phyloP scores from a whole-genome alignment of 2,797 vertebrate species.

The Fistularia commersonii region DNA sequence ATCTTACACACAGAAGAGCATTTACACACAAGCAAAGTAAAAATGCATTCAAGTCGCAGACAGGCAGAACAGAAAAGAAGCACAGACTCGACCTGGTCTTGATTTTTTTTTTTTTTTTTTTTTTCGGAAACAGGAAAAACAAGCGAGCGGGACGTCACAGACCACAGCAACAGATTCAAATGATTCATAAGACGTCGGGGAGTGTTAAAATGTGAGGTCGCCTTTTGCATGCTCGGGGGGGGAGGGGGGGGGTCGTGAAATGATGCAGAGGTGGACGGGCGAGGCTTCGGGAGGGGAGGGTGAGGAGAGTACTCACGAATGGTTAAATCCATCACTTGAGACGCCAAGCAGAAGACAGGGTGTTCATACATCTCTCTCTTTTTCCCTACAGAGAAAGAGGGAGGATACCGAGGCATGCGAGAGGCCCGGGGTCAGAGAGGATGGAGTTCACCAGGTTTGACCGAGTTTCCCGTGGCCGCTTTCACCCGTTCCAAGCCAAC shows the following conservation, averaged over 20 bases:
- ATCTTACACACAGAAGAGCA: conserved; percentile 72
- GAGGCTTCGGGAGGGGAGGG: conserved; percentile 65
- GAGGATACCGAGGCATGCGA: conserved; percentile 92
- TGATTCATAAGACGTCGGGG: conserved; percentile 77
- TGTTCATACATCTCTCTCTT: conserved; percentile 99
- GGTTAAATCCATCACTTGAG: conserved; percentile 99
- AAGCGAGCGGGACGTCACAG: conserved; percentile 77
- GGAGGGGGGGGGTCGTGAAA: conserved; percentile 56
- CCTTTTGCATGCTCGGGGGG: conserved; percentile 24
- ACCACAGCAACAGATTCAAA: conserved; percentile 84
- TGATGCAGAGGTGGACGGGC: conserved; percentile 64
- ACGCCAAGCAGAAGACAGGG: conserved; percentile 99
- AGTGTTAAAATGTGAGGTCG: conserved; percentile 47
- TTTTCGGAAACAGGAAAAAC: conserved; percentile 43
- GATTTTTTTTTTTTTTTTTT: not conserved
- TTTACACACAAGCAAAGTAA: conserved; percentile 98
- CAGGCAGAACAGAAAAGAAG: conserved; percentile 75
- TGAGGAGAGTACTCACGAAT: conserved; percentile 99
- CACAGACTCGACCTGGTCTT: conserved; percentile 45
- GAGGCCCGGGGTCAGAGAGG: conserved; percentile 82
- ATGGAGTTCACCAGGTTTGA: conserved; percentile 77
- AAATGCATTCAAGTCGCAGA: conserved; percentile 99
- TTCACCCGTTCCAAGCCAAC: not conserved
- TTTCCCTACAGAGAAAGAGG: conserved; percentile 99
- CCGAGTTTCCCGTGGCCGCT: conserved; percentile 9